These are phyloP conservation scores for Euthynnus affinis DNA, from an alignment of 2,797 vertebrate species.

Conservation along the genomic window DNA sequence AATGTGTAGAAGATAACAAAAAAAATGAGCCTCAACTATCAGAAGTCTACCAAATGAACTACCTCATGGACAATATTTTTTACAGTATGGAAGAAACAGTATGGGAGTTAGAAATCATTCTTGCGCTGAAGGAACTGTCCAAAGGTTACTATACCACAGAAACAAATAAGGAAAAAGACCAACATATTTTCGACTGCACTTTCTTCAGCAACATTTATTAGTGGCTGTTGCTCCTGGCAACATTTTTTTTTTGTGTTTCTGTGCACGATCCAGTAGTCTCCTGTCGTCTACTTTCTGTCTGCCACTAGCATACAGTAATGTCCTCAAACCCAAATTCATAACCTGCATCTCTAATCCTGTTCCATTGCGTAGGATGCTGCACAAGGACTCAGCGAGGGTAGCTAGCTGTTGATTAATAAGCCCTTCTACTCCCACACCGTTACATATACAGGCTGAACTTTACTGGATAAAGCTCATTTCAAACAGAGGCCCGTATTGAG, in stretches of 20 bases:
- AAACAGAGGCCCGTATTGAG: constrained; percentile 45
- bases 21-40: not conserved
- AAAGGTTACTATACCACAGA: not conserved
- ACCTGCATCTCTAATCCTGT: constrained; percentile 60
- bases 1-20: not conserved
- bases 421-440: constrained; percentile 62
- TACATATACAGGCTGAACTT: constrained; percentile 50
- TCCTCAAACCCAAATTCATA: constrained; percentile 52
- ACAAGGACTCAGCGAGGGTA: constrained; percentile 29
- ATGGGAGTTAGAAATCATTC: no score
- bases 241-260: constrained; percentile 1
- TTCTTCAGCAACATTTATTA: constrained; percentile 9
- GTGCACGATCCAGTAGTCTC: not conserved
- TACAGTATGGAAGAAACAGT: not conserved
- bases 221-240: constrained; percentile 43
- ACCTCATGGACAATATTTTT: not conserved
- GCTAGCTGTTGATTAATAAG: constrained; percentile 72
- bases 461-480: constrained; percentile 43
- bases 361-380: constrained; percentile 66
- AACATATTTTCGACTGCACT: not conserved
- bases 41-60: not conserved
- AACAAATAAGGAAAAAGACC: not conserved
- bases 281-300: not conserved
- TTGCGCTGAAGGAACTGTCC: not conserved
- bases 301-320: constrained; percentile 5